Base-by-base conservation (phyloP, 2,113 vertebrate species). In the Lucifuga dentata region DNA sequence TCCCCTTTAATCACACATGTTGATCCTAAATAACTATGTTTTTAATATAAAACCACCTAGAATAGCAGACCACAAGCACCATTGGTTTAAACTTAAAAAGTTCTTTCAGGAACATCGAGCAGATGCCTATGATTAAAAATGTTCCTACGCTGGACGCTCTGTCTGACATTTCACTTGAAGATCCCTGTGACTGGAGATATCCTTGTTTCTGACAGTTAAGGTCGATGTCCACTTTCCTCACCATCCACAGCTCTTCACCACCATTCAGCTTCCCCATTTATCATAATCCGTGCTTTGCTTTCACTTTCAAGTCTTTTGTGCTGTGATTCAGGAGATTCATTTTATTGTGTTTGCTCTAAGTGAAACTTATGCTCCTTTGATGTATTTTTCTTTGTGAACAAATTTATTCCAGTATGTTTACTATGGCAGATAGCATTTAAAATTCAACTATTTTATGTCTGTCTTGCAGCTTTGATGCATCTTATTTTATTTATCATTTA, bases 141-240 rank as follows among this genome's bases (percentile, higher is more conserved):
- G 76, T 60, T 50, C 60, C 64, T 61, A 44, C 1, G 23, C n/a
- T 15, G 49, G 55, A 73, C 50, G 72, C 51, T 48, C 20, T 38
- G 39, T 41, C 11, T 35, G 33, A 43, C 38, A 48, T 77, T 77
- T 64, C 49, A 44, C 20, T 49, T 21, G 15, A 51, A 51, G 26
- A 5, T 59, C 51, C 62, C 13, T 73, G 76, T 78, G 80, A 85
- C 49, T 35, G 19, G 45, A 73, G 68, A 82, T 81, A 57, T 80
- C 83, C 83, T 83, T 86, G 69, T 32, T 23, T 19, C 63, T 89
- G 87, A 84, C 81, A 79, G 84, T 38, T 64, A 73, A 89, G 87
- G 86, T 44, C 40, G 17, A 53, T 59, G 46, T 76, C 61, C 16
- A 4, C 33, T 40, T 15, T 35, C 40, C 38, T n/a, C n/a, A n/a